A percentile compares a stretch with the other conserved stretches of the same genome.
These are phyloP conservation scores for Sardinella longiceps DNA, from an alignment of 2,797 vertebrate species.

Conservation along the genomic window DNA sequence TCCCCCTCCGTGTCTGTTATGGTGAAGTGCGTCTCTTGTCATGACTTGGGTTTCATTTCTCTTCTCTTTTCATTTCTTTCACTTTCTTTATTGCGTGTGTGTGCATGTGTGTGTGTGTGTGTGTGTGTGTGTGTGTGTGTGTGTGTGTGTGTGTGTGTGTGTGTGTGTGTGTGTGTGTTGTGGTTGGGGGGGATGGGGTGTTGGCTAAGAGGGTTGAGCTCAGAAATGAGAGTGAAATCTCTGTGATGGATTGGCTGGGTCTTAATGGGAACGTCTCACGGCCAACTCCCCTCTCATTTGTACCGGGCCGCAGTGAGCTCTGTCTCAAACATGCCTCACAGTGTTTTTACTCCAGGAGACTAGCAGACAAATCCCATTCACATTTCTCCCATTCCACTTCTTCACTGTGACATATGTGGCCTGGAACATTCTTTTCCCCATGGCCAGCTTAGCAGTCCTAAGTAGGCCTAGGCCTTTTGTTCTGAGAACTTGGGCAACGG, in stretches of 20 bases:
- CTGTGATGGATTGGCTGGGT: constrained; percentile 36
- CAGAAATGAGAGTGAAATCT: constrained; percentile 48
- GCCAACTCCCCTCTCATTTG: not conserved
- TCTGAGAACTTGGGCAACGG: not conserved
- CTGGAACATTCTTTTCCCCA: not conserved
- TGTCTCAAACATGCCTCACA: not conserved
- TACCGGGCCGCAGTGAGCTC: not conserved
- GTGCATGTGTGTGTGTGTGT: constrained; percentile 38
- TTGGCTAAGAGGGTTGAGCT: not conserved
- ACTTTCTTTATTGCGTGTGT: constrained; percentile 28
- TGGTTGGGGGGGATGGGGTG: constrained; percentile 21
- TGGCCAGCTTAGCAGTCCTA: not conserved
- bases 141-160: constrained; percentile 25
- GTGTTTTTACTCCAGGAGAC: not conserved
- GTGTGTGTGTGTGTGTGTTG: constrained; percentile 28
- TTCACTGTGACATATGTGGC: not conserved
- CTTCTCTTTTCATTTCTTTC: constrained; percentile 40
- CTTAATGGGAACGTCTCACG: not conserved
- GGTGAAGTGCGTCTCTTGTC: constrained; percentile 29
- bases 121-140: constrained; percentile 32
- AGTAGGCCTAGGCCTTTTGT: not conserved
- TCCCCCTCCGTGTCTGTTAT: not conserved
- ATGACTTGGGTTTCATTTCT: constrained; percentile 40
- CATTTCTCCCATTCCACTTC: too few species aligned
- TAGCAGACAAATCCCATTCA: not conserved